Conservation (phyloP, 2,113 vertebrate genomes). For the Synchiropus splendidus region DNA sequence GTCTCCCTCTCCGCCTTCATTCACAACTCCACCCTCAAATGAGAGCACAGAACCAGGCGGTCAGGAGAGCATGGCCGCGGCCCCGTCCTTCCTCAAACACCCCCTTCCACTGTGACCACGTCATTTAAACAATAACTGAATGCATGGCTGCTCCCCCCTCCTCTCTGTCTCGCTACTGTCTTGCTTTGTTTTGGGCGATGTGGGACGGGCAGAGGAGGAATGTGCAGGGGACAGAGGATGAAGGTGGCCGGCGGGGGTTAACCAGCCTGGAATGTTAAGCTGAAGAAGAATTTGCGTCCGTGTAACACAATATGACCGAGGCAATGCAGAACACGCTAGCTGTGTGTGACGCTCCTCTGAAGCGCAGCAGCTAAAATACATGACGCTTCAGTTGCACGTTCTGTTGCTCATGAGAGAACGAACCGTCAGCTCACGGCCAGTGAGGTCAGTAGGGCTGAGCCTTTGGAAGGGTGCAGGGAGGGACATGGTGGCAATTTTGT, state of each 20-base stretch:
- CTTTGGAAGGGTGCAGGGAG: no score
- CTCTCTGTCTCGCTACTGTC: constrained; percentile 16
- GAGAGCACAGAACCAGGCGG: constrained; percentile 11
- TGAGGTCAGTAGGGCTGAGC: no score
- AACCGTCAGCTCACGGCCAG: no score
- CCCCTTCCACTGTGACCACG: constrained; percentile 39
- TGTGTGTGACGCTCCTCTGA: no score
- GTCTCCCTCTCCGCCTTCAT: constrained; percentile 15
- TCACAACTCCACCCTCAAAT: constrained; percentile 30
- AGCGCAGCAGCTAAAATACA: no score
- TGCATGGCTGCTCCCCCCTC: constrained; percentile 37
- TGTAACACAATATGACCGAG: constrained; percentile 8
- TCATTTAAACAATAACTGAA: constrained; percentile 66
- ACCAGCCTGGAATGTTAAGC: constrained; percentile 44
- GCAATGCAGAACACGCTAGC: no score
- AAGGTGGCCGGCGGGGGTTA: constrained; percentile 32
- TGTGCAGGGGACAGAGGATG: constrained; percentile 26
- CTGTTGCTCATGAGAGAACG: no score
- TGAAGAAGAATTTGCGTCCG: constrained; percentile 20
- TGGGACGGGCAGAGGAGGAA: constrained; percentile 15
- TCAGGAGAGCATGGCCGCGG: constrained; percentile 40
- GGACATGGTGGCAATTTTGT: no score
- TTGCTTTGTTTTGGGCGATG: constrained; percentile 33
- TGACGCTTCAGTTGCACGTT: no score
- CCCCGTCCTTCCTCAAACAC: constrained; percentile 26